These are phyloP conservation scores for Bombus ignitus DNA, from an alignment of 1,140 invertebrate species.

Conservation along the genomic window DNA sequence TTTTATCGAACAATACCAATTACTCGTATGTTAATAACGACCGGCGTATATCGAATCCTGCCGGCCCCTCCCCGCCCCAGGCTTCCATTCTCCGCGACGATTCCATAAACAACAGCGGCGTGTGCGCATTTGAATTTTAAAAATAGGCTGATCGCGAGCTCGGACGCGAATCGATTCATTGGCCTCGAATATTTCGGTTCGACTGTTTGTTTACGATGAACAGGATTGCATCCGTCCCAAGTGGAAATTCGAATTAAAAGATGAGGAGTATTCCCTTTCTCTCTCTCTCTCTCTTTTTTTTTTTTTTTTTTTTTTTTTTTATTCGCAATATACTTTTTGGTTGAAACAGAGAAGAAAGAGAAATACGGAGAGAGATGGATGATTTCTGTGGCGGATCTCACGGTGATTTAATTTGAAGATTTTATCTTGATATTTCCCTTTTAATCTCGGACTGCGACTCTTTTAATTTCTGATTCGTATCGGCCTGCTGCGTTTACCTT, in stretches of 20 bases:
- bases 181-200: slow-evolving; percentile 1
- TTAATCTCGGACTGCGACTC: not conserved
- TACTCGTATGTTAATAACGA: slow-evolving; percentile 40
- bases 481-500: not conserved
- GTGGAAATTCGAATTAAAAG: not conserved
- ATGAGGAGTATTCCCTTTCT: not conserved
- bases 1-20: slow-evolving; percentile 34
- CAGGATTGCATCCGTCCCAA: not conserved
- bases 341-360: not conserved
- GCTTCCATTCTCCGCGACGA: not conserved
- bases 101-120: slow-evolving; percentile 18
- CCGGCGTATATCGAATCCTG: slow-evolving; percentile 17
- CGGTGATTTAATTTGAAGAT: not conserved
- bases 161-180: not conserved
- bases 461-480: not conserved
- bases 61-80: not conserved
- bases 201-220: not conserved
- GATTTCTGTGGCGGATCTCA: not conserved
- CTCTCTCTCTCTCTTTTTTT: too few relatives aligned
- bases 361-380: not conserved
- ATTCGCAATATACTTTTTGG: too few relatives aligned
- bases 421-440: not conserved
- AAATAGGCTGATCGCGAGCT: not conserved
- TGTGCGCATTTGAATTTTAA: slow-evolving; percentile 33
- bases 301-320: too few relatives aligned